These are phyloP conservation scores for Parauchenoglanis punctatus DNA, from an alignment of 2,797 vertebrate genomes.

Conservation along the genomic window DNA sequence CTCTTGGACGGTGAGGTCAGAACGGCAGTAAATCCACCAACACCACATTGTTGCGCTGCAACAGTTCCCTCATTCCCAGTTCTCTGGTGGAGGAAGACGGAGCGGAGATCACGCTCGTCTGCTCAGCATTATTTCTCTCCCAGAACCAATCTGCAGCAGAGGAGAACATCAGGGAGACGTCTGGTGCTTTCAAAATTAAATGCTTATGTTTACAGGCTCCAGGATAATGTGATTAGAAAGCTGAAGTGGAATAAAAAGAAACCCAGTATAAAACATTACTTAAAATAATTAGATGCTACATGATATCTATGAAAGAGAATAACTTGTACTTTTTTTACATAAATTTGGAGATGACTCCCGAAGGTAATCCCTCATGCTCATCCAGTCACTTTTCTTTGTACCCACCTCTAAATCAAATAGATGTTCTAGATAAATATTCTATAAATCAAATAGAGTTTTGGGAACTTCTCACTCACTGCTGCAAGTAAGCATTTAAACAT, in stretches of 20 bases:
- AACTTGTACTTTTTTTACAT: no score
- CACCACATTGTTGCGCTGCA: conserved; percentile 31
- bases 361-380: background rate
- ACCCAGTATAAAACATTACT: background rate
- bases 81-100: background rate
- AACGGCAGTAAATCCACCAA: conserved; percentile 67
- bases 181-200: background rate
- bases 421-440: no score
- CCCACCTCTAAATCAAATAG: background rate
- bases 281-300: background rate
- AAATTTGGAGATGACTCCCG: background rate
- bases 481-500: background rate
- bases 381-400: background rate
- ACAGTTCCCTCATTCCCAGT: conserved; percentile 2
- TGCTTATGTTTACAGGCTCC: background rate
- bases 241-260: background rate
- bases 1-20: conserved; percentile 67
- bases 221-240: background rate
- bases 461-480: background rate
- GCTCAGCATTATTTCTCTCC: conserved; percentile 15
- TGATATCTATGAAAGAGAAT: background rate
- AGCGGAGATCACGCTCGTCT: background rate
- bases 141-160: conserved; percentile 1
- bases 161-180: background rate
- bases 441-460: background rate